Evolutionary conservation across 2,113 vertebrate genomes (phyloP).

Genomic region (Phrynosoma platyrhinos): DNA sequence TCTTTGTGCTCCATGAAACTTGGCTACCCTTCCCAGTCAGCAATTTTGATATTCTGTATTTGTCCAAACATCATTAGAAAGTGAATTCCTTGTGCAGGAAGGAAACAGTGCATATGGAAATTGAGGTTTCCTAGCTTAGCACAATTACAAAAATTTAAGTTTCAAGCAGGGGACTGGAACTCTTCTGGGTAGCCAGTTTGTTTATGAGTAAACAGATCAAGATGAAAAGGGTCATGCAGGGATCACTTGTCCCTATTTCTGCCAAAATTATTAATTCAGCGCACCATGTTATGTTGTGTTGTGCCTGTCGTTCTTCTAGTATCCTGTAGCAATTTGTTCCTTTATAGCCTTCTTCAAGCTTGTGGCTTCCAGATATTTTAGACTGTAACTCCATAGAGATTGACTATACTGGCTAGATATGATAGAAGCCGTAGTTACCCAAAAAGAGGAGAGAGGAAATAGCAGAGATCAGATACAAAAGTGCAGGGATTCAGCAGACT

Average conservation of each 20-base stretch:
- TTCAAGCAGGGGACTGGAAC: neutral
- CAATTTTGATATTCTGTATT: neutral
- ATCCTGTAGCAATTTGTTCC: no score
- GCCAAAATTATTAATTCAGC: neutral
- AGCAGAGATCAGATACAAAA: neutral
- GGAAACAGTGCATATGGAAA: neutral
- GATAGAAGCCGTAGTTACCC: neutral
- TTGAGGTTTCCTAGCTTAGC: no score
- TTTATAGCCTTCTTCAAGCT: no score
- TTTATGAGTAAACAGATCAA: neutral
- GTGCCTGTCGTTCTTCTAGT: neutral
- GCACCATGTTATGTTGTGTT: neutral
- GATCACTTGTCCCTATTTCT: neutral
- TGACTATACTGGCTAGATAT: no score
- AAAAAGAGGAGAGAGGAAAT: neutral
- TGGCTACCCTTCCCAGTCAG: neutral
- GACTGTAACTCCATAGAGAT: no score
- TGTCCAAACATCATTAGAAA: neutral
- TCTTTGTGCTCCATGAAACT: neutral
- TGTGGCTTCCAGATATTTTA: no score
- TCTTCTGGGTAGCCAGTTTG: neutral
- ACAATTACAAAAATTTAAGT: neutral
- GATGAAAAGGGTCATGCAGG: neutral
- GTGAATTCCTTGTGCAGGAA: neutral
- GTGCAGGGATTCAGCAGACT: neutral